Evolutionary conservation across 2,113 vertebrate genomes (phyloP).

Genomic region (Zootoca vivipara): DNA sequence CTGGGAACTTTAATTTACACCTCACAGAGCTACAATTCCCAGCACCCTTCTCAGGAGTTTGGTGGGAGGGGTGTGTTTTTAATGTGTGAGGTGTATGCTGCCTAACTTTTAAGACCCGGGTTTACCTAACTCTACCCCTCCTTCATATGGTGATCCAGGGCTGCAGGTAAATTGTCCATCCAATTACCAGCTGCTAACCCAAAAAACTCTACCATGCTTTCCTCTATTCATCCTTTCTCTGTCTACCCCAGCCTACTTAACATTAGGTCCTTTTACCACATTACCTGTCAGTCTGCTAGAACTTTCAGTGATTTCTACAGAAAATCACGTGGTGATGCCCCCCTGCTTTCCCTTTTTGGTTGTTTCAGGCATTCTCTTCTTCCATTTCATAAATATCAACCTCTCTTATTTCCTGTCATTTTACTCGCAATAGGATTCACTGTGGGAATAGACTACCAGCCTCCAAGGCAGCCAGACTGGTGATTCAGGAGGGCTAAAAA

Average conservation of each 20-base stretch:
- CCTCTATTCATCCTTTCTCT: not conserved
- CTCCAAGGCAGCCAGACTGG: not conserved
- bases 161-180: not conserved
- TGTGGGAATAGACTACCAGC: not conserved
- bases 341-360: not conserved
- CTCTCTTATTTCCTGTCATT: not conserved
- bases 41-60: no score
- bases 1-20: no score
- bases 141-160: conserved; percentile 12
- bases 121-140: conserved; percentile 5
- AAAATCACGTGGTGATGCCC: not conserved
- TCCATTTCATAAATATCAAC: not conserved
- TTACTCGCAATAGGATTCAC: not conserved
- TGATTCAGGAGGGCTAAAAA: not conserved
- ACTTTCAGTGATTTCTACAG: not conserved
- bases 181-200: conserved; percentile 26
- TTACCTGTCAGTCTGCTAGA: not conserved
- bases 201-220: conserved; percentile 4
- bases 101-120: not conserved
- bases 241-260: not conserved
- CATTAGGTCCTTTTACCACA: not conserved
- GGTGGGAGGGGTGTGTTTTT: no score
- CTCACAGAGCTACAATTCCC: no score
- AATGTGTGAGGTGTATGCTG: no score
- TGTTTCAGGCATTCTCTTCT: not conserved